Percentiles rank a stretch among this genome's conserved stretches.
Evolutionary conservation across 1,140 invertebrate species (phyloP).

Genomic region (Drosophila athabasca): DNA sequence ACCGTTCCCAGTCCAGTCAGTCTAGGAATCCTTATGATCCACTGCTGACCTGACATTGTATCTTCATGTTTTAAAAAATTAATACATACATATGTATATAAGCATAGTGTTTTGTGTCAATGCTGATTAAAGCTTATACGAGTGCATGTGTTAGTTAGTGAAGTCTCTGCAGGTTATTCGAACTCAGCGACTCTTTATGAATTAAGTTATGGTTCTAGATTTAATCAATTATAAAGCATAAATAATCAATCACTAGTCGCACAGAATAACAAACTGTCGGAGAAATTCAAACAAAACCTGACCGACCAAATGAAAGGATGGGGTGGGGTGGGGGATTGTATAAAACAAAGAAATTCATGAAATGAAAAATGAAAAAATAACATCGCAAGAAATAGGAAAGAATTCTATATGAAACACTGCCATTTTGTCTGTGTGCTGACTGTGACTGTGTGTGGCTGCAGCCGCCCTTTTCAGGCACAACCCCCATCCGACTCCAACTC

Average conservation of each 20-base stretch:
- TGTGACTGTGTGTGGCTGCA: conserved; percentile 7
- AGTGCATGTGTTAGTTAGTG: too few species aligned
- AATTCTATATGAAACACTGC: conserved; percentile 33
- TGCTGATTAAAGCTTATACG: too few species aligned
- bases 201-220: background rate
- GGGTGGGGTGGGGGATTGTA: background rate
- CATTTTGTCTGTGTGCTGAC: conserved; percentile 48
- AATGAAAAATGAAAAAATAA: conserved; percentile 16
- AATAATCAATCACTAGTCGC: conserved; percentile 54
- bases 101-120: too few species aligned
- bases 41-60: too few species aligned
- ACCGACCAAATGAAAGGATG: too few species aligned
- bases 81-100: background rate
- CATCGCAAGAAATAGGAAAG: conserved; percentile 28
- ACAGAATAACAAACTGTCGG: conserved; percentile 6
- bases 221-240: conserved; percentile 14
- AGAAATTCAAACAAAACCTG: too few species aligned
- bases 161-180: too few species aligned
- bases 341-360: conserved; percentile 24
- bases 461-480: conserved; percentile 4
- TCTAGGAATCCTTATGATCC: too few species aligned
- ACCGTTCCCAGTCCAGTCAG: too few species aligned
- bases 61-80: too few species aligned
- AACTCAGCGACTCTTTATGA: too few species aligned
- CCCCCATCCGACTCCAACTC: background rate